Base-by-base conservation (phyloP, 2,797 vertebrate species). In the Hozukius guyotensis region DNA sequence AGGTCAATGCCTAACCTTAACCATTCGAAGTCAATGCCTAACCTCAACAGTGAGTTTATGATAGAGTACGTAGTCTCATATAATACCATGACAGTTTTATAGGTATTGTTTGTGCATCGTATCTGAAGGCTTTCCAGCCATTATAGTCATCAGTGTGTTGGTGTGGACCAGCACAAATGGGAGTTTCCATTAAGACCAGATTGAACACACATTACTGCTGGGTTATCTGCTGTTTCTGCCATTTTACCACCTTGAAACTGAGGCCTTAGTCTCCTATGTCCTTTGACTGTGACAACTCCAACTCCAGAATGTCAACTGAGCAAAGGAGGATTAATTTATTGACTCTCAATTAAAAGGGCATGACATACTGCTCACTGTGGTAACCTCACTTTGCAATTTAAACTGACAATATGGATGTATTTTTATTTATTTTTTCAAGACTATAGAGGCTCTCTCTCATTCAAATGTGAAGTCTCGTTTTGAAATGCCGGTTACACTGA, bases 391-490 rank as follows among this genome's bases (percentile, higher is more conserved):
- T 75, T 81, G 65, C 32, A 67, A 69, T 73, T 79, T 24, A 24
- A 80, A 32, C 46, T 4, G 16, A 67, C 20, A 60, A 73, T 32
- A 61, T 10, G 59, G 60, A 34, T 69, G 49, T 34, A 64, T 67
- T 61, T 74, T 4, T 3, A 69, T 77, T 53, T 68, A 3, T 34
- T 9, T 20, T 36, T 22, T 14, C 3, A 4, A 32, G 68, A 78
- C 72, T 38, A 65, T 14, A 56, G 62, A 75, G n/a, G 52, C 49
- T 61, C 62, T 49, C 18, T n/a, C 8, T 72, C 56, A 55, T 78
- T 81, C 20, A 65, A 77, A 87, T 46, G 16, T 32, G 59, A 65
- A 82, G 53, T 46, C 74, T 53, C 8, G 32, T 64, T 87, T 84
- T 78, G 75, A 87, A 69, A 67, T 56, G 52, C 63, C 38, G 53